Percentiles rank a stretch among this genome's conserved stretches.
Conservation (phyloP, 2,797 vertebrate genomes). For the Coccyzus lansbergi region DNA sequence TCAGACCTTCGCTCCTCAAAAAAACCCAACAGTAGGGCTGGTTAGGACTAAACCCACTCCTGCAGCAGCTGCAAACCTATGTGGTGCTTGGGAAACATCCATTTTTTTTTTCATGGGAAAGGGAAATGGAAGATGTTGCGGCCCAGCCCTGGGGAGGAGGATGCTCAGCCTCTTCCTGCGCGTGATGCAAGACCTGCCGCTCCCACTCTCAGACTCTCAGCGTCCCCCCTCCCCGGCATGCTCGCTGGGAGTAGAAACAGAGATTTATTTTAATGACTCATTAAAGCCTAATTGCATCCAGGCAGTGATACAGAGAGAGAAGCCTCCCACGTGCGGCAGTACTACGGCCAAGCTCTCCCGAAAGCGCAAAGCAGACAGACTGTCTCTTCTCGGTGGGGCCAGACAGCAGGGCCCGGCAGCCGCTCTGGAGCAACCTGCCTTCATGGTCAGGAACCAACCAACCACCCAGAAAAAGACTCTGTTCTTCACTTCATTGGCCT, state of each 20-base stretch:
- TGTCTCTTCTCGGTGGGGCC: constrained; percentile 49
- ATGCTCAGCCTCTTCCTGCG: neutral
- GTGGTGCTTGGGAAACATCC: neutral
- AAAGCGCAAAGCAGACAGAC: constrained; percentile 43
- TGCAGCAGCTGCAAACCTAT: neutral
- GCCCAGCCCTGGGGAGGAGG: neutral
- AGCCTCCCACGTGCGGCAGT: constrained; percentile 63
- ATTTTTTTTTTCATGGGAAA: neutral
- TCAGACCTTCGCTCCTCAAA: neutral
- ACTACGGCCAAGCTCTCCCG: constrained; percentile 41
- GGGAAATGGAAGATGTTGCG: neutral
- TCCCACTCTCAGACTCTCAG: constrained; percentile 65
- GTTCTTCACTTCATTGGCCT: neutral
- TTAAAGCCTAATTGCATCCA: constrained; percentile 70
- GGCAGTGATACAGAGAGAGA: constrained; percentile 45
- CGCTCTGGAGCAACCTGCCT: neutral
- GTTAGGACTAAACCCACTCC: neutral
- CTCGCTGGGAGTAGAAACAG: constrained; percentile 66
- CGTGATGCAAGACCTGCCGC: constrained; percentile 60
- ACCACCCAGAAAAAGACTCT: neutral
- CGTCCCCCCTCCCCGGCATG: constrained; percentile 28
- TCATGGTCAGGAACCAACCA: neutral
- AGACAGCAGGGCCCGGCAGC: constrained; percentile 32
- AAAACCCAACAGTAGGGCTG: fast-evolving
- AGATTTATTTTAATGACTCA: constrained; percentile 73